Conservation (phyloP, 1,140 invertebrate species). For the Gyrodactylus salaris region DNA sequence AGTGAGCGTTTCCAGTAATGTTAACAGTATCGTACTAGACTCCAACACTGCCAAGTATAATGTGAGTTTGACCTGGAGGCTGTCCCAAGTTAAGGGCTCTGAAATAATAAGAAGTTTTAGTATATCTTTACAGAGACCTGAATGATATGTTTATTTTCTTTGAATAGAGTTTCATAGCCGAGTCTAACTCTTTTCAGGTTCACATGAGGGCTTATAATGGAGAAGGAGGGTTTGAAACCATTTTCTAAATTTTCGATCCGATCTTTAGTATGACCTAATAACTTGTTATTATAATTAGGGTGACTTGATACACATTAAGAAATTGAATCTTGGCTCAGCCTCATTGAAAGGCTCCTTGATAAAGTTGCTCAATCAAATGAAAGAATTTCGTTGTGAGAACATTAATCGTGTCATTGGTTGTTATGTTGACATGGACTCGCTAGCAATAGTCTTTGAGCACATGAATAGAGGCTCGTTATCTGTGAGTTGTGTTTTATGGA, state of each 20-base stretch:
- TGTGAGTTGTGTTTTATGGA: neutral
- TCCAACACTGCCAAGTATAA: slow-evolving; percentile 9
- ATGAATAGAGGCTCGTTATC: slow-evolving; percentile 36
- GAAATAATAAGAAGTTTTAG: too few relatives aligned
- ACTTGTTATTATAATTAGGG: slow-evolving; percentile 26
- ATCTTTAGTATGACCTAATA: neutral
- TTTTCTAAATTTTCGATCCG: too few relatives aligned
- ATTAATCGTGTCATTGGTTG: slow-evolving; percentile 46
- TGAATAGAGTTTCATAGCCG: too few relatives aligned
- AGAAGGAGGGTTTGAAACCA: too few relatives aligned
- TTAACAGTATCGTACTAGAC: neutral
- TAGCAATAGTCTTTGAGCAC: slow-evolving; percentile 40
- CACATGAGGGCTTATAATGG: too few relatives aligned
- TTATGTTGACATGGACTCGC: slow-evolving; percentile 31
- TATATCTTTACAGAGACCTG: too few relatives aligned
- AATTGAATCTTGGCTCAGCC: neutral
- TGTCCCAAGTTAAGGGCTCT: too few relatives aligned
- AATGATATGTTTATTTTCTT: too few relatives aligned
- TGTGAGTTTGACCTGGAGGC: too few relatives aligned
- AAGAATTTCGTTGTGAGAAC: slow-evolving; percentile 50
- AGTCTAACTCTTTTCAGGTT: too few relatives aligned
- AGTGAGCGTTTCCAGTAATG: slow-evolving; percentile 12
- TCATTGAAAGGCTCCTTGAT: neutral
- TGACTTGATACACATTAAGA: slow-evolving; percentile 29
- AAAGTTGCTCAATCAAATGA: slow-evolving; percentile 20